These are phyloP conservation scores for Cylloceria caligata DNA, from an alignment of 2,888 invertebrate genomes.

Conservation along the genomic window DNA sequence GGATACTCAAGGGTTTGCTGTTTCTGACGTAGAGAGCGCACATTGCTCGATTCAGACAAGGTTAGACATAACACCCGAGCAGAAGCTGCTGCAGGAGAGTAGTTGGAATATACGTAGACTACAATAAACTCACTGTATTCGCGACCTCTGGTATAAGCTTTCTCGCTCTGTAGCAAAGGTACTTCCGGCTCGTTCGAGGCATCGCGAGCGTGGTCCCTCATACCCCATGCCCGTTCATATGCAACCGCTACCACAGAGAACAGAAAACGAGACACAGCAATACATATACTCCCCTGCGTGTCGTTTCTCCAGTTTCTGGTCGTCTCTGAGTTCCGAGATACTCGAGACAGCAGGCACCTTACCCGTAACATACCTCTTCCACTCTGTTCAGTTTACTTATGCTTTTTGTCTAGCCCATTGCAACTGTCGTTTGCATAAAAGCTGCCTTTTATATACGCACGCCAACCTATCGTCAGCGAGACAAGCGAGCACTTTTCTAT, in stretches of 20 bases:
- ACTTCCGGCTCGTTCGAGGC: conserved; percentile 27
- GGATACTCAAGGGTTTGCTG: conserved; percentile 55
- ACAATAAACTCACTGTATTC: background rate
- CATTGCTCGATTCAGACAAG: conserved; percentile 50
- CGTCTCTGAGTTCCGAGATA: conserved; percentile 57
- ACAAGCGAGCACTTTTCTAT: background rate
- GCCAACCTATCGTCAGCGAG: background rate
- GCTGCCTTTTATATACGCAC: conserved; percentile 33
- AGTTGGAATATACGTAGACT: conserved; percentile 21
- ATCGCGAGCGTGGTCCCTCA: conserved; percentile 19
- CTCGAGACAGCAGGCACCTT: conserved; percentile 59
- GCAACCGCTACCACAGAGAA: conserved; percentile 37
- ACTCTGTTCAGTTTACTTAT: conserved; percentile 5
- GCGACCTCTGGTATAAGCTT: conserved; percentile 38
- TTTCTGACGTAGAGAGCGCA: conserved; percentile 43
- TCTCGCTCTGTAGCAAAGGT: conserved; percentile 19
- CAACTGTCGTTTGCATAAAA: conserved; percentile 56
- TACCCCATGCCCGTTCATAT: conserved; percentile 46
- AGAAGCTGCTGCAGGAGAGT: conserved; percentile 16
- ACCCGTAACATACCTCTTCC: conserved; percentile 7
- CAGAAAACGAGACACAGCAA: conserved; percentile 38
- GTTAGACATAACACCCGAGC: conserved; percentile 53
- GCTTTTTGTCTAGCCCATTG: conserved; percentile 28
- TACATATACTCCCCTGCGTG: conserved; percentile 54
- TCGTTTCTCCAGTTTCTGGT: conserved; percentile 66